A percentile compares a stretch with the other conserved stretches of the same genome.
Conservation (phyloP, 2,888 invertebrate species). For the Acleris literana region DNA sequence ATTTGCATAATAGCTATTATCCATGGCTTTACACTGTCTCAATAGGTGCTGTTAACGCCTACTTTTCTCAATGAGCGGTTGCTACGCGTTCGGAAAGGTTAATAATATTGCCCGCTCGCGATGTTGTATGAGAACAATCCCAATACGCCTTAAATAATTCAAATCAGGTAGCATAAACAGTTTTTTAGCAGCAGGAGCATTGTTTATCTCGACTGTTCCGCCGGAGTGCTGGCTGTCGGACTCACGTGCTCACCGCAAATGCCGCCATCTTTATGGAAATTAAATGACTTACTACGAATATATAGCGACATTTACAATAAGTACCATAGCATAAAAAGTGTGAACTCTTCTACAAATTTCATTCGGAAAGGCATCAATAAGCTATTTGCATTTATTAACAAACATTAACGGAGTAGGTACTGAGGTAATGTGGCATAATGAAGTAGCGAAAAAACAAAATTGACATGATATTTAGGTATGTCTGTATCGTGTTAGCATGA, state of each 20-base stretch:
- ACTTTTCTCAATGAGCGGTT: slow-evolving; percentile 35
- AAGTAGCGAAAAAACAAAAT: too few relatives aligned
- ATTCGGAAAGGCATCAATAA: too few relatives aligned
- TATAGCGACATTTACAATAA: background rate
- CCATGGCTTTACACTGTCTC: slow-evolving; percentile 33
- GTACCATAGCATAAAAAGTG: background rate
- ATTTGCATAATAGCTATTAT: slow-evolving; percentile 34
- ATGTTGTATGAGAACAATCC: slow-evolving; percentile 19
- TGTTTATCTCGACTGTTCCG: slow-evolving; percentile 11
- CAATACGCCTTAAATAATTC: slow-evolving; percentile 35
- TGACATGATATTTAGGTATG: too few relatives aligned
- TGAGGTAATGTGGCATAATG: too few relatives aligned
- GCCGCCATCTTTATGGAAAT: slow-evolving; percentile 21
- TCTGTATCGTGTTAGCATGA: too few relatives aligned
- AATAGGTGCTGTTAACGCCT: slow-evolving; percentile 37
- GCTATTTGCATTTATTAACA: too few relatives aligned
- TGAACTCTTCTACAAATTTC: background rate
- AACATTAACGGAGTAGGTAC: too few relatives aligned
- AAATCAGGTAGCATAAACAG: slow-evolving; percentile 36
- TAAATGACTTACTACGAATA: slow-evolving; percentile 8
- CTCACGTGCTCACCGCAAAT: slow-evolving; percentile 10
- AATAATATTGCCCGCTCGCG: slow-evolving; percentile 11
- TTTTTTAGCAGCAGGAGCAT: slow-evolving; percentile 25
- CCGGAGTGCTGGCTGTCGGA: slow-evolving; percentile 2
- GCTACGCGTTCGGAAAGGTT: slow-evolving; percentile 22